Evolutionary conservation across 2,113 vertebrate species (phyloP).

Genomic region (Notothenia coriiceps): DNA sequence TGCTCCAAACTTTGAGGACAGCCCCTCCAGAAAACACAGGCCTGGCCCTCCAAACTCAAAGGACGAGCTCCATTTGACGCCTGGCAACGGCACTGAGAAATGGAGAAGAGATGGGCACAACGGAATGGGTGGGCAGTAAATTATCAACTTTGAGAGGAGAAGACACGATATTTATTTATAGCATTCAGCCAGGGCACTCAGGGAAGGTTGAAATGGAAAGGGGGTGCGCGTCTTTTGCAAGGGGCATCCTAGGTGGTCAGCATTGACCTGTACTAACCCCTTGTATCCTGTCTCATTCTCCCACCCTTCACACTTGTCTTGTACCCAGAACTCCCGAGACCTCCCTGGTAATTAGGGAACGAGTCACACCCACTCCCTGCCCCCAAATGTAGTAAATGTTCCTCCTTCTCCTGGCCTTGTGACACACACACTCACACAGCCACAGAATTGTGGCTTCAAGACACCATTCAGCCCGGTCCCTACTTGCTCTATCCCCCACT

Average conservation of each 20-base stretch:
- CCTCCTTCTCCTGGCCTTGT: slow-evolving; percentile 77
- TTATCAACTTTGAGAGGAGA: slow-evolving; percentile 75
- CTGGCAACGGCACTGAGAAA: slow-evolving; percentile 79
- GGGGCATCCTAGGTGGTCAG: slow-evolving; percentile 96
- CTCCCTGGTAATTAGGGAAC: slow-evolving; percentile 99
- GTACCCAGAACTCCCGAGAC: slow-evolving; percentile 88
- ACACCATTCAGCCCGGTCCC: slow-evolving; percentile 82
- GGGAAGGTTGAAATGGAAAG: slow-evolving; percentile 54
- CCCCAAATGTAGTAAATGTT: slow-evolving; percentile 91
- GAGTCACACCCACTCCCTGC: slow-evolving; percentile 82
- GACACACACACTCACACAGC: slow-evolving; percentile 78
- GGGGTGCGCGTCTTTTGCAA: slow-evolving; percentile 72
- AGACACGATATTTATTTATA: slow-evolving; percentile 84
- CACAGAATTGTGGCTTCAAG: slow-evolving; percentile 84
- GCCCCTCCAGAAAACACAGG: slow-evolving; percentile 82
- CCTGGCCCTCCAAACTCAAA: slow-evolving; percentile 80
- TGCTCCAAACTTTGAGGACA: slow-evolving; percentile 81
- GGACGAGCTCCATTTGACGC: slow-evolving; percentile 73
- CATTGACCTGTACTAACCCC: slow-evolving; percentile 90
- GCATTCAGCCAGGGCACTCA: slow-evolving; percentile 72
- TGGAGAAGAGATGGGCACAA: slow-evolving; percentile 78
- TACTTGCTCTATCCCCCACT: slow-evolving; percentile 79
- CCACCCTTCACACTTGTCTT: slow-evolving; percentile 88
- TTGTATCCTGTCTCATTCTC: slow-evolving; percentile 96
- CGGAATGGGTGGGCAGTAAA: slow-evolving; percentile 82